Conservation (phyloP, 2,113 vertebrate genomes). For the Amblyopsis rosae region DNA sequence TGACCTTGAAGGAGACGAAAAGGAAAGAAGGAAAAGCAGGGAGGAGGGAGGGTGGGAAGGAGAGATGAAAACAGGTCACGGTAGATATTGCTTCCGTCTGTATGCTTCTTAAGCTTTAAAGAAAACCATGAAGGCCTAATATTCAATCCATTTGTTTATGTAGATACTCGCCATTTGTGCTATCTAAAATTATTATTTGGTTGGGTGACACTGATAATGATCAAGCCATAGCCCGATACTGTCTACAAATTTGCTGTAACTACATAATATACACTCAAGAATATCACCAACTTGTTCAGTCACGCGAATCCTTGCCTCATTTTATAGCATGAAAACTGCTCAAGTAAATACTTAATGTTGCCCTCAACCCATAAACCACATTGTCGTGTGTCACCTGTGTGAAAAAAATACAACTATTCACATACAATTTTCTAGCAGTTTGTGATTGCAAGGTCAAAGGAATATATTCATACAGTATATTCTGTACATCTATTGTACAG, state of each 20-base stretch:
- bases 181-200: too few relatives aligned
- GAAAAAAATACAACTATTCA: too few relatives aligned
- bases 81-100: constrained; percentile 31
- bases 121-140: too few relatives aligned
- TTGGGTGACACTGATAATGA: too few relatives aligned
- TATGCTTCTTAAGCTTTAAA: background rate
- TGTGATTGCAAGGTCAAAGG: background rate
- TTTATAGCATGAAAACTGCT: background rate
- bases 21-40: constrained; percentile 38
- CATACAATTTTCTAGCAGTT: background rate
- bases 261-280: too few relatives aligned
- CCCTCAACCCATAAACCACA: background rate
- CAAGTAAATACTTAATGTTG: background rate
- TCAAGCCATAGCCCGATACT: too few relatives aligned
- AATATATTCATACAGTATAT: background rate
- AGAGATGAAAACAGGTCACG: background rate
- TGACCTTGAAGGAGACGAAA: constrained; percentile 76
- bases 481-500: constrained; percentile 1
- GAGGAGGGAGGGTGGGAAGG: constrained; percentile 34
- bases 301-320: background rate
- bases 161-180: too few relatives aligned
- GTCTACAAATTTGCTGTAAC: too few relatives aligned
- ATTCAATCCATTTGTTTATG: too few relatives aligned
- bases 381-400: too few relatives aligned
- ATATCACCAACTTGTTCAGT: background rate